Evolutionary conservation across 2,113 vertebrate species (phyloP).

Genomic region (Sclerurus mexicanus): DNA sequence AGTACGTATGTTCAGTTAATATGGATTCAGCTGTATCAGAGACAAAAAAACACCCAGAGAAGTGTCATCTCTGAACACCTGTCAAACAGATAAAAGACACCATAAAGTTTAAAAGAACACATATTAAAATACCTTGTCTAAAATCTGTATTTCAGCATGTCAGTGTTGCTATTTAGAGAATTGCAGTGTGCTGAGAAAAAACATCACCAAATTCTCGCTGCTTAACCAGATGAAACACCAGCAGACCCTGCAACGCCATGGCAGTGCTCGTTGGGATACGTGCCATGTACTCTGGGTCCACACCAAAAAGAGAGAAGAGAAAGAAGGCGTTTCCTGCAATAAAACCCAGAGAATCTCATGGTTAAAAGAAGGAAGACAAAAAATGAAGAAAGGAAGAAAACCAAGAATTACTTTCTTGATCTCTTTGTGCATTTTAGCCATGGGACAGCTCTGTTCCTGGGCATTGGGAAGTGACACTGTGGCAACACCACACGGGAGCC

Average conservation of each 20-base stretch:
- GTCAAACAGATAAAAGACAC: not conserved
- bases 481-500: not conserved
- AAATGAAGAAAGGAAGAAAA: not conserved
- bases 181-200: not conserved
- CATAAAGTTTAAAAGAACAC: not conserved
- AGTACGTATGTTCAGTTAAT: not conserved
- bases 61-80: not conserved
- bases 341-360: not conserved
- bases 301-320: not conserved
- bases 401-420: not conserved
- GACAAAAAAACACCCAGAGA: not conserved
- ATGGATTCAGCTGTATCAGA: not conserved
- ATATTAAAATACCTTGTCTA: not conserved
- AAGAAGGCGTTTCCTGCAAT: not conserved
- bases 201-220: not conserved
- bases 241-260: not conserved
- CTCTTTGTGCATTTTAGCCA: not conserved
- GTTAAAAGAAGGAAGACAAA: not conserved
- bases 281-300: accelerated
- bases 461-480: not conserved
- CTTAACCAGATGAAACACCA: not conserved
- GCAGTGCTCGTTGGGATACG: not conserved
- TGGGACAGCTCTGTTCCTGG: not conserved
- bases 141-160: not conserved
- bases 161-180: not conserved